A percentile compares a stretch with the other conserved stretches of the same genome.
phyloP scores from a whole-genome alignment of 2,888 invertebrate species.

The Clostera curtula region DNA sequence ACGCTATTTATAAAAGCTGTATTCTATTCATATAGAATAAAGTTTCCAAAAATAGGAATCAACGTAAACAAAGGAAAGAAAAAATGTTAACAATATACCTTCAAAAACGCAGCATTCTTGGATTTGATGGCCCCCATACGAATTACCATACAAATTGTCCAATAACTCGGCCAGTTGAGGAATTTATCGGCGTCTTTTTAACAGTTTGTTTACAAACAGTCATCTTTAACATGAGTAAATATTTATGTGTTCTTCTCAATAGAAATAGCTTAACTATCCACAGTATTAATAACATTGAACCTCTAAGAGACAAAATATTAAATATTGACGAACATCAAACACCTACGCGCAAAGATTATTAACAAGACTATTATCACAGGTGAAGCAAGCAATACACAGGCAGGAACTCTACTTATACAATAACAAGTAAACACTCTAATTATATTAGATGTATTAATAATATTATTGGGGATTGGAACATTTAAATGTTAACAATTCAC shows the following conservation, averaged over 20 bases:
- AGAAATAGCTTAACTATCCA: constrained; percentile 26
- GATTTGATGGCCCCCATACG: constrained; percentile 70
- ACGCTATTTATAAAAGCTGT: too few species aligned
- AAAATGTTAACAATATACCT: constrained; percentile 36
- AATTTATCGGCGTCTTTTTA: constrained; percentile 5
- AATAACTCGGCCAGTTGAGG: constrained; percentile 10
- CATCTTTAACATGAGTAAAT: constrained; percentile 20
- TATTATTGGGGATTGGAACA: constrained; percentile 34
- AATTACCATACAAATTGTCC: constrained; percentile 35
- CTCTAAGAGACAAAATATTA: constrained; percentile 39
- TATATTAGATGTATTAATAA: constrained; percentile 28
- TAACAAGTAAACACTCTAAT: constrained; percentile 37
- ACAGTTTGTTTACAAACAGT: constrained; percentile 16
- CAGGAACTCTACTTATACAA: constrained; percentile 62
- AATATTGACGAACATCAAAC: constrained; percentile 47
- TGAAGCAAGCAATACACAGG: constrained; percentile 64
- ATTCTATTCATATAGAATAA: too few species aligned
- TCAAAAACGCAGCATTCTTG: constrained; percentile 49
- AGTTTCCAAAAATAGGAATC: too few species aligned
- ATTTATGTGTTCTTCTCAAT: constrained; percentile 27
- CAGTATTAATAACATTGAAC: constrained; percentile 34
- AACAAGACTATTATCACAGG: constrained; percentile 65
- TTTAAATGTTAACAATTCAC: constrained; percentile 44
- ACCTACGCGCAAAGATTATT: constrained; percentile 38
- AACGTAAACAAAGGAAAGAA: too few species aligned